These are phyloP conservation scores for Apteryx owenii DNA, from an alignment of 2,113 vertebrate species.

Conservation along the genomic window DNA sequence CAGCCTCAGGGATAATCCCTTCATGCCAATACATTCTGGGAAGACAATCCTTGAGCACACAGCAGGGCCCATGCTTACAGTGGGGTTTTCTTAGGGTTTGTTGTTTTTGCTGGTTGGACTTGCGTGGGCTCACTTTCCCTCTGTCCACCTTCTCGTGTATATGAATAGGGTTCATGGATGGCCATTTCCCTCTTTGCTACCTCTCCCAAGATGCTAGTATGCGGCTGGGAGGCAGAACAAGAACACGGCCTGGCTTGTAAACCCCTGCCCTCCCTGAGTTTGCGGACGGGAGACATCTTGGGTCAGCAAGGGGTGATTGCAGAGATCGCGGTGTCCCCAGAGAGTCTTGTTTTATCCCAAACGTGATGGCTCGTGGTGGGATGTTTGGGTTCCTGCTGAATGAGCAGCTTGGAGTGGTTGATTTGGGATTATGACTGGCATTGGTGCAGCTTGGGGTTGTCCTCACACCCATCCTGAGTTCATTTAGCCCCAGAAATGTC, in stretches of 20 bases:
- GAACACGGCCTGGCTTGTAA: fast-evolving
- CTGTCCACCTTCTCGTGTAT: background rate
- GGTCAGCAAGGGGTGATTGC: background rate
- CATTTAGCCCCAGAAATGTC: background rate
- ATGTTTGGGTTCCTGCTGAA: background rate
- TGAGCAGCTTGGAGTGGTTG: no score
- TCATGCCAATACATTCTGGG: background rate
- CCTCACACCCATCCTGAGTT: background rate
- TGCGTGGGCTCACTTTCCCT: background rate
- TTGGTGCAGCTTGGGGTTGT: background rate
- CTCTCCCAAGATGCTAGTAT: fast-evolving
- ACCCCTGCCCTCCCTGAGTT: fast-evolving
- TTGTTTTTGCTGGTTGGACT: background rate
- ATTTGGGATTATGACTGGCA: background rate
- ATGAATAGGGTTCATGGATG: background rate
- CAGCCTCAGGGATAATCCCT: background rate
- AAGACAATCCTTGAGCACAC: background rate
- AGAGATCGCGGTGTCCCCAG: background rate
- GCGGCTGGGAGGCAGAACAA: background rate
- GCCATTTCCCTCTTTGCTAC: background rate
- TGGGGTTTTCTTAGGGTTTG: background rate
- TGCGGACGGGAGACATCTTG: background rate
- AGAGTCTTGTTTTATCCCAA: background rate
- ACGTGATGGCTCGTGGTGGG: background rate
- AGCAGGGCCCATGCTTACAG: background rate